Evolutionary conservation across 2,113 vertebrate species (phyloP).

Genomic region (Paedocypris sp.): DNA sequence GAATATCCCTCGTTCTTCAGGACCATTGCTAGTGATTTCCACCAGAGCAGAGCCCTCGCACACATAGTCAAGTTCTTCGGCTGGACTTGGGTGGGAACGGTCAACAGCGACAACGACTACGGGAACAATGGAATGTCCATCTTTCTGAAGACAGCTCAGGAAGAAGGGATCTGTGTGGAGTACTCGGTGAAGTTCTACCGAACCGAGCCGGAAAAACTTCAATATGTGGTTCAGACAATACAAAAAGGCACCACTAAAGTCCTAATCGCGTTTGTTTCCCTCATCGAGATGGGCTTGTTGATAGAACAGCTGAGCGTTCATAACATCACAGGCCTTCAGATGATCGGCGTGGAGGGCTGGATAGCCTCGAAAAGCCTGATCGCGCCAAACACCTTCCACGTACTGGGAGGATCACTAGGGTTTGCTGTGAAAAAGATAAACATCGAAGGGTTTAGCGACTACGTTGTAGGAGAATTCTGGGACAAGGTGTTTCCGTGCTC

Average conservation of each 20-base stretch:
- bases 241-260: constrained; percentile 47
- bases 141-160: constrained; percentile 45
- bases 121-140: constrained; percentile 59
- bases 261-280: constrained; percentile 53
- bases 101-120: constrained; percentile 57
- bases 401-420: constrained; percentile 55
- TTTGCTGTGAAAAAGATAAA: constrained; percentile 53
- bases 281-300: constrained; percentile 55
- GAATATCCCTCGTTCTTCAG: constrained; percentile 55
- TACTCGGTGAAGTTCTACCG: constrained; percentile 26
- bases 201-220: constrained; percentile 45
- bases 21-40: constrained; percentile 56
- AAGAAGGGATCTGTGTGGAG: constrained; percentile 30
- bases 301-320: constrained; percentile 48
- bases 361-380: constrained; percentile 52
- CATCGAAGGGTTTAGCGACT: constrained; percentile 46
- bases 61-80: constrained; percentile 57
- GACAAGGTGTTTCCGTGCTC: constrained; percentile 39
- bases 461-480: constrained; percentile 50
- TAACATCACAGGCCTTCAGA: constrained; percentile 55
- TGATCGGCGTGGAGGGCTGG: constrained; percentile 59
- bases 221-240: constrained; percentile 53
- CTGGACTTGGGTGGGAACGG: constrained; percentile 59
- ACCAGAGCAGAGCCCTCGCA: constrained; percentile 51
- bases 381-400: constrained; percentile 47